Base-by-base conservation (phyloP, 1,140 invertebrate genomes). In the Anastatus disparis region DNA sequence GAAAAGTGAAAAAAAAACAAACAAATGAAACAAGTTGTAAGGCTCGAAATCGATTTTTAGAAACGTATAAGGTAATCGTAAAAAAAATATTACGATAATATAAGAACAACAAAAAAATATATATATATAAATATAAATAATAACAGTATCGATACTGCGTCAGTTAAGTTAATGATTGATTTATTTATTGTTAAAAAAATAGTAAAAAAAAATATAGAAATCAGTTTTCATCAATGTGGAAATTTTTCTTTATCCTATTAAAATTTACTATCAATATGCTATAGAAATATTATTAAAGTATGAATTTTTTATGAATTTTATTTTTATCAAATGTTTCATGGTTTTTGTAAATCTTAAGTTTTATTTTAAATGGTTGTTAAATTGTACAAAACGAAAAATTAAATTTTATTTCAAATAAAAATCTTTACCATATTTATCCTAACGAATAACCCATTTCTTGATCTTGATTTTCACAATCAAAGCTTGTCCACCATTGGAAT, bases 171-270 rank as follows among this genome's bases (percentile, higher is more conserved):
- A 63, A 63, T 63, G 8, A 50, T 50, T 63, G 17, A 63, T 31
- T 63, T 46, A 46, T 62, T 62, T 62, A 62, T 62, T 63, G 61
- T 63, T 63, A 63, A 63, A 50, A 35, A 52, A 58, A 35, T 35
- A 50, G 22, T n/a, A 48, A 20, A 31, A 63, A 61, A 63, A 22
- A 63, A 63, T 63, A 63, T 63, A 63, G 61, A 22, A 46, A 50
- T 63, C 61, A 63, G 61, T 63, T 63, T 63, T 63, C 46, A 63
- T 63, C 44, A 63, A 50, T 48, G 42, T 50, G 12, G 46, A 20
- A 22, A 50, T 22, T 50, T 50, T 50, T 63, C 27, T 63, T 63
- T 63, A 20, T 40, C 55, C 55, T n/a, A n/a, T n/a, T n/a, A n/a
- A n/a, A n/a, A n/a, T n/a, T n/a, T n/a, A n/a, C n/a, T n/a, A n/a